Base-by-base conservation (phyloP, 2,113 vertebrate species). In the Mirounga angustirostris region DNA sequence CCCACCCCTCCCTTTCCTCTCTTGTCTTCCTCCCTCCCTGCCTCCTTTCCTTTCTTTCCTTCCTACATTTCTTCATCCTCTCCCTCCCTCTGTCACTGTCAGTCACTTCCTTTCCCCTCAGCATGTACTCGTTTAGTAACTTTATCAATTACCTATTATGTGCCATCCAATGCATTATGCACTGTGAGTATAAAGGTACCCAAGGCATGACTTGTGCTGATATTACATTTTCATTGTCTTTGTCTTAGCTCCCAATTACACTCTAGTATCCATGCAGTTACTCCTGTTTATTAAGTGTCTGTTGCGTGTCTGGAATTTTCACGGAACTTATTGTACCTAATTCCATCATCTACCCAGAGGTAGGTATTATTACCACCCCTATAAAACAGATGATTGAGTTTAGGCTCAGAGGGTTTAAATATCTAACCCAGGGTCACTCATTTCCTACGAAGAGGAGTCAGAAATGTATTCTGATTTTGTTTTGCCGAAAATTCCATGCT, bases 311-410 rank as follows among this genome's bases (percentile, higher is more conserved):
- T 63, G 58, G 36, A 21, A 43, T 30, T 93, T 97, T 91, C 71
- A 28, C 0, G 0, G 13, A 91, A 52, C 11, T 81, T 73, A 33
- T 76, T 84, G 73, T 78, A 85, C 71, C 90, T 78, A 92, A 86
- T 56, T 81, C 21, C 63, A 61, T 56, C 84, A 56, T 79, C 89
- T 24, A 65, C 21, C 16, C 58, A 81, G 78, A 85, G 26, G 36
- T 24, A 73, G 78, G 15, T 78, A 65, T 91, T 85, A 81, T 91
- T 88, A 56, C 30, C 80, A 76, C 96, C 30, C 33, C 21, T 89
- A 5, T 63, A 89, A 84, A 12, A 81, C 50, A 76, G 56, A 93
- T 63, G 33, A 79, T 40, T 91, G 86, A 79, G 91, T 84, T 92
- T 58, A 80, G 81, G 71, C 58, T 89, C 40, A 30, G 50, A 84